Conservation (phyloP, 2,113 vertebrate species). For the Cyprinodon brontotheroides region DNA sequence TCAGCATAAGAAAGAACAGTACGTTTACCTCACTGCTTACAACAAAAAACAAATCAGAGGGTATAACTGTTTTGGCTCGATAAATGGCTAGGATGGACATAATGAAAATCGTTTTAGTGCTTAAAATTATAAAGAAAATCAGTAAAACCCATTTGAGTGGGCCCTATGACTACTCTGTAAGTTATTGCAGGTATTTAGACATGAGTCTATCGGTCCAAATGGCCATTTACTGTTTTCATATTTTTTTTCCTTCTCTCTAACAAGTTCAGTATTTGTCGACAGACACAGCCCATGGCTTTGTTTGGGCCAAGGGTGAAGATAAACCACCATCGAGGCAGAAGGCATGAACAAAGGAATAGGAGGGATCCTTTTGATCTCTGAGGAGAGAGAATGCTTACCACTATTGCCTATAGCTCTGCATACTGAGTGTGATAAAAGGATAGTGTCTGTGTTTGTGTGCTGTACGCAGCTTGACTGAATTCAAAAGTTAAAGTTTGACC, state of each 20-base stretch:
- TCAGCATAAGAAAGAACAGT: not conserved
- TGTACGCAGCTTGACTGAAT: constrained; percentile 9
- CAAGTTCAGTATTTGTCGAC: constrained; percentile 67
- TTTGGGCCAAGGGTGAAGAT: constrained; percentile 59
- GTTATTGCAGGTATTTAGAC: constrained; percentile 25
- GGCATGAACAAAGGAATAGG: constrained; percentile 48
- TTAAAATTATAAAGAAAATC: not conserved
- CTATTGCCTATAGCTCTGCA: constrained; percentile 53
- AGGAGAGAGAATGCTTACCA: constrained; percentile 45
- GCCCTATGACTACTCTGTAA: constrained; percentile 16
- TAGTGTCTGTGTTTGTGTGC: constrained; percentile 7
- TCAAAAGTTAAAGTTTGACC: constrained; percentile 46
- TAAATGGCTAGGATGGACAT: not conserved
- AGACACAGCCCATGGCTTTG: constrained; percentile 41
- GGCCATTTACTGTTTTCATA: constrained; percentile 59
- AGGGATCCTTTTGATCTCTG: constrained; percentile 58
- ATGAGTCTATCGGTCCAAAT: constrained; percentile 10
- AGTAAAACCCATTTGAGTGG: not conserved
- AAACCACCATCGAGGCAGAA: constrained; percentile 53
- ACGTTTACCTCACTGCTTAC: not conserved
- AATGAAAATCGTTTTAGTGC: not conserved
- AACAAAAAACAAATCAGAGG: no score
- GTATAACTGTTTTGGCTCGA: no score
- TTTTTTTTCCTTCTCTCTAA: constrained; percentile 68
- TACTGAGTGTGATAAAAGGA: constrained; percentile 52